Percentiles rank a stretch among this genome's conserved stretches.
Conservation (phyloP, 2,113 vertebrate genomes). For the Lycaon pictus region DNA sequence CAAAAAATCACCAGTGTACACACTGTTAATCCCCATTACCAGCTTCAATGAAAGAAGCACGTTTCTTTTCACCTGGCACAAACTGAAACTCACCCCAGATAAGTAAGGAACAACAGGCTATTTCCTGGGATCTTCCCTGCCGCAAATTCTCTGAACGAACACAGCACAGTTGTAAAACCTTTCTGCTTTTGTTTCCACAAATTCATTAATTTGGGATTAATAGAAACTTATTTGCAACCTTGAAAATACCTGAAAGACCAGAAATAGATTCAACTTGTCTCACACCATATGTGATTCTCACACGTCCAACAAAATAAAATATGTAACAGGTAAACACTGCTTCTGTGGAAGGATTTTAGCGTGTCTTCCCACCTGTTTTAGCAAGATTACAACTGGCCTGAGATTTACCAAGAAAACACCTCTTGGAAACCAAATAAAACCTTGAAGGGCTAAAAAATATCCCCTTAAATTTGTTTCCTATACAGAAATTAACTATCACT, state of each 20-base stretch:
- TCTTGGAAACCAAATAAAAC: conserved; percentile 30
- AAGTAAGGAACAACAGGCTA: neutral
- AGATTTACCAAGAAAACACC: neutral
- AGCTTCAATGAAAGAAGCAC: neutral
- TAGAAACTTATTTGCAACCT: neutral
- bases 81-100: neutral
- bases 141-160: conserved; percentile 16
- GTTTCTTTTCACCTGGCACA: neutral
- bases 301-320: neutral
- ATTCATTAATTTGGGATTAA: neutral
- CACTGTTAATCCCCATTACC: neutral
- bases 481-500: neutral
- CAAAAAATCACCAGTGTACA: neutral
- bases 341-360: neutral
- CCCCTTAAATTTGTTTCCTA: neutral
- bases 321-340: neutral
- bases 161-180: neutral
- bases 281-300: neutral
- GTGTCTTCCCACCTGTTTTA: neutral
- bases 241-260: neutral
- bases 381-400: conserved; percentile 22
- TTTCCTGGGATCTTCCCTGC: neutral
- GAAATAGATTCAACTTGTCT: neutral
- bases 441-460: neutral
- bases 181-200: neutral